These are phyloP conservation scores for Chironomus riparius DNA, from an alignment of 2,888 invertebrate species.

Conservation along the genomic window DNA sequence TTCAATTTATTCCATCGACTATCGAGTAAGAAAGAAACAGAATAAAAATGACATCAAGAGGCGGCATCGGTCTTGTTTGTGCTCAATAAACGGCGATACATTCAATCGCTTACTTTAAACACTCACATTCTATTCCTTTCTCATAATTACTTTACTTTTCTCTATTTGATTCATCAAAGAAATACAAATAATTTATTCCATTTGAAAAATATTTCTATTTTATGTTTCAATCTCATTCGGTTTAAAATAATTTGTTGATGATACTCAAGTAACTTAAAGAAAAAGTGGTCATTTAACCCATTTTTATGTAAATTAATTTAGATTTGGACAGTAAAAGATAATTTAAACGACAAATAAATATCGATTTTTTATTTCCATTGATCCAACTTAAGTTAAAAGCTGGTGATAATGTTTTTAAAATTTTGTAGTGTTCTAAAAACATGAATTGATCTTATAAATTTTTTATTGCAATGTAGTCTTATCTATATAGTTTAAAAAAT, in stretches of 20 bases:
- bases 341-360: too few relatives aligned
- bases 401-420: too few relatives aligned
- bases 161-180: background rate
- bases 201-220: background rate
- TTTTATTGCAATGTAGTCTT: background rate
- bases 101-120: conserved; percentile 8
- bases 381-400: too few relatives aligned
- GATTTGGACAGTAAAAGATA: too few relatives aligned
- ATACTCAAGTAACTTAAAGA: background rate
- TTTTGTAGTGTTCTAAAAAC: too few relatives aligned
- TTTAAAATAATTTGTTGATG: background rate
- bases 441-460: background rate
- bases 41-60: background rate
- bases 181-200: background rate
- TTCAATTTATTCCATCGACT: background rate
- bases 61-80: conserved; percentile 7
- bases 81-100: background rate
- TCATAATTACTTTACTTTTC: background rate
- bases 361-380: too few relatives aligned
- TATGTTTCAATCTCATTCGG: background rate
- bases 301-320: background rate
- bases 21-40: background rate
- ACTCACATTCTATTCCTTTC: background rate
- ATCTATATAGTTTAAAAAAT: background rate
- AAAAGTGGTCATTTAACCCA: background rate